Evolutionary conservation across 2,797 vertebrate species (phyloP), one percentile per base, ranked within the genome.

Genomic region (Scleropages formosus): DNA sequence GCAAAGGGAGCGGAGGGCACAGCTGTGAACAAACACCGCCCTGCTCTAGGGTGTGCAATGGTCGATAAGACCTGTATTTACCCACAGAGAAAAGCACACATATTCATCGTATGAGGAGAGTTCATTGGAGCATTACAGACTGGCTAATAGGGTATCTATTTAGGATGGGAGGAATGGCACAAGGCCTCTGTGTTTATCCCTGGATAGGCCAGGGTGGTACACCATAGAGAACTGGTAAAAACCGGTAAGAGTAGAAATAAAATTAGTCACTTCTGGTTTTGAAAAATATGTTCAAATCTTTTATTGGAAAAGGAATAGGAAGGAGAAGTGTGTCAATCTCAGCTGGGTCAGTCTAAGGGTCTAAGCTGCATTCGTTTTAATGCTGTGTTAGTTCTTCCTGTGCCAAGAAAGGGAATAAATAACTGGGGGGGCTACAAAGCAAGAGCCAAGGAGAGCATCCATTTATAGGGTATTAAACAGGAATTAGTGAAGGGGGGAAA

Each of bases 61-160:
- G 76, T 85, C 81, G 81, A 87, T 87, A 88, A 86, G 86, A 82
- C 81, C 79, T 79, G 75, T 86, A 85, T 87, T 88, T 87, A 87
- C 85, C 81, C 83, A 85, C 82, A 82, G 80, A 73, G 72, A 84
- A 74, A 77, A 63, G 79, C 82, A 81, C 82, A 82, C 86, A 86
- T 87, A 88, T 86, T 88, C 86, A 88, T 77, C 80, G 81, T 75
- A 76, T 77, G 78, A 76, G 79, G 82, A 79, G 82, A 88, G 85
- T 85, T 88, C 88, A 88, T 84, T 82, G 82, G 81, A 85, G 84
- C 77, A 81, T 81, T 82, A 79, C 79, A 86, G 81, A 85, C 82
- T 84, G 75, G 78, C 80, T 82, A 77, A 78, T 82, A 76, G 80
- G 78, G 76, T 81, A 64, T 80, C 78, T 68, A 74, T 73, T 79